Conservation (phyloP, 1,140 invertebrate genomes). For the Ceratina australensis region DNA sequence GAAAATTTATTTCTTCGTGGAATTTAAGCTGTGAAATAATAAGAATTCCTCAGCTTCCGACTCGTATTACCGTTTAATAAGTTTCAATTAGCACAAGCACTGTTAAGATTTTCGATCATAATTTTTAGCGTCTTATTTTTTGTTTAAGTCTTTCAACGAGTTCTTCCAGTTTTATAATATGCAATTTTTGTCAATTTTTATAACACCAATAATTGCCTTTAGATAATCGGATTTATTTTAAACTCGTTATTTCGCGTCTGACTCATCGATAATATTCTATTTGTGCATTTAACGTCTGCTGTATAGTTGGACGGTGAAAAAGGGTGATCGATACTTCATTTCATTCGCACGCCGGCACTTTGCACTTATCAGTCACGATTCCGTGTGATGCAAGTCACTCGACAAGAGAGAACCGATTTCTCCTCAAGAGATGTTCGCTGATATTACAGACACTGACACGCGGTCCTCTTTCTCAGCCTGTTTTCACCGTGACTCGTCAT, state of each 20-base stretch:
- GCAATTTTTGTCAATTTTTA: no score
- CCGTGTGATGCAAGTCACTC: not conserved
- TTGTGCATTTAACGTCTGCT: not conserved
- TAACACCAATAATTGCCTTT: no score
- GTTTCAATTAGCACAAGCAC: no score
- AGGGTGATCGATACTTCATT: not conserved
- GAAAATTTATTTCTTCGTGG: no score
- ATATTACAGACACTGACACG: not conserved
- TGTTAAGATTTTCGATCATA: no score
- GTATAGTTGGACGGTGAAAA: not conserved
- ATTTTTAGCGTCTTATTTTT: no score
- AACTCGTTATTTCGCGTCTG: not conserved
- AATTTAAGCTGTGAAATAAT: no score
- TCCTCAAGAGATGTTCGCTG: not conserved
- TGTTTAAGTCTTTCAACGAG: no score
- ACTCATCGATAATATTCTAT: not conserved
- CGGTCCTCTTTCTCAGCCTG: not conserved
- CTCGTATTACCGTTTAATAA: no score
- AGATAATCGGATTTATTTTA: not conserved
- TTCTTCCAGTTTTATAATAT: no score
- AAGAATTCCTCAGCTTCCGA: no score
- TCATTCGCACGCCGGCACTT: not conserved
- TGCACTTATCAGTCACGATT: conserved; percentile 1
- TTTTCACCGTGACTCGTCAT: conserved; percentile 20
- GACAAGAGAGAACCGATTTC: conserved; percentile 10